phyloP scores from a whole-genome alignment of 92 coral and sea anemone genomes.

The Muricea muricata region DNA sequence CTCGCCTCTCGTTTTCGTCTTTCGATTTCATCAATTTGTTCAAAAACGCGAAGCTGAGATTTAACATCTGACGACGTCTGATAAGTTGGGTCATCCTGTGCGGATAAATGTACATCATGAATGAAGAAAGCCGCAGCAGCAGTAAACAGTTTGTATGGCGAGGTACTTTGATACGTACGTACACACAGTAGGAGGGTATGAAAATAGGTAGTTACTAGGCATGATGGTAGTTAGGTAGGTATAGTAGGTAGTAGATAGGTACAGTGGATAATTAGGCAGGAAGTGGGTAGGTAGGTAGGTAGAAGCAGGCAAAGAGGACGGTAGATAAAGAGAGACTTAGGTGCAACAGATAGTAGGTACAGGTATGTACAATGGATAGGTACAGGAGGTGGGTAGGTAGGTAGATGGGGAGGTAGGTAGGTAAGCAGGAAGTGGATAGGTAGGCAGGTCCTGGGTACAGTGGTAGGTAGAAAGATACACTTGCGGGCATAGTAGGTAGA shows the following conservation, averaged over 20 bases:
- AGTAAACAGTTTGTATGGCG: too few relatives aligned
- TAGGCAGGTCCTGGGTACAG: neutral
- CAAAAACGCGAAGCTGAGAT: conserved; percentile 92
- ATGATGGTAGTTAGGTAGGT: neutral
- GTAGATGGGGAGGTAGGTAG: neutral
- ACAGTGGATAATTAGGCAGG: neutral
- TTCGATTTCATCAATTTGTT: conserved; percentile 98
- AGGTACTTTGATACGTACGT: too few relatives aligned
- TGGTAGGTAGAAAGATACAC: neutral
- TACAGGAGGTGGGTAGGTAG: neutral
- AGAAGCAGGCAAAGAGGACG: neutral
- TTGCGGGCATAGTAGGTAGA: too few relatives aligned
- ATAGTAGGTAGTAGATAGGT: neutral
- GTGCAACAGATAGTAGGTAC: neutral
- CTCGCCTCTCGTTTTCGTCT: conserved; percentile 92
- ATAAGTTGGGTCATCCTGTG: conserved; percentile 93
- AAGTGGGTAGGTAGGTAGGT: neutral
- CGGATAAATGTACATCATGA: neutral
- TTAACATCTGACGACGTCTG: conserved; percentile 85
- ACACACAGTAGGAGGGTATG: neutral
- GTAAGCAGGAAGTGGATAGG: neutral
- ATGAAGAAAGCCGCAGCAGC: too few relatives aligned
- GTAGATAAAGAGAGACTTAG: too few relatives aligned
- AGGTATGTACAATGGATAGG: neutral
- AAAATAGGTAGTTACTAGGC: neutral